phyloP scores from a whole-genome alignment of 1,140 invertebrate species.

The Sitodiplosis mosellana region DNA sequence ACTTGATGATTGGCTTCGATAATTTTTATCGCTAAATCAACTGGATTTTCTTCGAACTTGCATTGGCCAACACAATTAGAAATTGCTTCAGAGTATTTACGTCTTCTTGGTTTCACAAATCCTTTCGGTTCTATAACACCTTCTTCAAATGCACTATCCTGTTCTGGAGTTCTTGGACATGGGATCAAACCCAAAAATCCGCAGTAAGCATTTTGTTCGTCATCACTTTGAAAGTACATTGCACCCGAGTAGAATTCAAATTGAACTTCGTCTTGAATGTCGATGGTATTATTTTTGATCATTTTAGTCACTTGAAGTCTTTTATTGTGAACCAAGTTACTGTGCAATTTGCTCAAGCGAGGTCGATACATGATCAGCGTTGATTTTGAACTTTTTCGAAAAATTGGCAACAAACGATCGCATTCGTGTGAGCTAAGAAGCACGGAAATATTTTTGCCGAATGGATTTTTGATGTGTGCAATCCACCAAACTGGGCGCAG shows the following conservation, averaged over 20 bases:
- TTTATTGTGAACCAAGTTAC: not conserved
- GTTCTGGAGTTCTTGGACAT: not conserved
- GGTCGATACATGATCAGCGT: not conserved
- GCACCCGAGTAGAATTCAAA: not conserved
- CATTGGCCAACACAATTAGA: not conserved
- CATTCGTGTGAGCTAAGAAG: not conserved
- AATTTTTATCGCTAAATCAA: not conserved
- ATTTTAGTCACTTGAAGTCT: not conserved
- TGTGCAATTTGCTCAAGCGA: not conserved
- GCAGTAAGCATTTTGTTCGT: not conserved
- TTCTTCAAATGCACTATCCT: not conserved
- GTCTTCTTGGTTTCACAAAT: not conserved
- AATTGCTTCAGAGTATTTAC: not conserved
- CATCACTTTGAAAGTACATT: not conserved
- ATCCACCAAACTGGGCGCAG: not conserved
- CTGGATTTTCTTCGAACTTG: not conserved
- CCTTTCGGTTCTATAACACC: not conserved
- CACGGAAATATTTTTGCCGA: not conserved
- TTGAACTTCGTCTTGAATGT: not conserved
- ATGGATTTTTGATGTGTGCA: not conserved
- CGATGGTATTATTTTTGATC: not conserved
- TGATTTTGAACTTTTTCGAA: not conserved
- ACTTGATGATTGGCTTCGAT: not conserved
- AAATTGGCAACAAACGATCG: not conserved
- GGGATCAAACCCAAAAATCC: not conserved